Conservation (phyloP, 2,113 vertebrate genomes). For the Grammomys dolichurus region DNA sequence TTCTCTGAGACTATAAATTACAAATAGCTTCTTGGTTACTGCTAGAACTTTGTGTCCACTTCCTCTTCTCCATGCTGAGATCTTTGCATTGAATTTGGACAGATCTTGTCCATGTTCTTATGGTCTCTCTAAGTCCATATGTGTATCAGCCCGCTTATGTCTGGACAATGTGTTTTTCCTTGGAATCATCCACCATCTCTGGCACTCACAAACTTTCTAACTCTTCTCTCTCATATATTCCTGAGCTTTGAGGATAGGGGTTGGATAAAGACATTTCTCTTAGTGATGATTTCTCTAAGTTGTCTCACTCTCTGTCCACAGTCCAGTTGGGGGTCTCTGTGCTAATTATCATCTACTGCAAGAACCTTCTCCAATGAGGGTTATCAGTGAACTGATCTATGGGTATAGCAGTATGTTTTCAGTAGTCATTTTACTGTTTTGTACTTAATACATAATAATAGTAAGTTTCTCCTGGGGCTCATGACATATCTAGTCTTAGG, state of each 20-base stretch:
- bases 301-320: background rate
- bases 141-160: too few species aligned
- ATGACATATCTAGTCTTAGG: background rate
- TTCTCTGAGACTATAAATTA: background rate
- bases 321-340: background rate
- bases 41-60: background rate
- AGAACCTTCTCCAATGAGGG: background rate
- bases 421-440: background rate
- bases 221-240: background rate
- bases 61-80: background rate
- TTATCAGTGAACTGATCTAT: background rate
- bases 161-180: background rate
- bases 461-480: background rate
- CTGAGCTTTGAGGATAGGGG: background rate
- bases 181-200: background rate
- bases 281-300: background rate
- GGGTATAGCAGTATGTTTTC: too few species aligned
- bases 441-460: background rate
- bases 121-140: background rate
- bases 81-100: background rate
- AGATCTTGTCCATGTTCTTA: background rate
- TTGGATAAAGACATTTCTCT: background rate
- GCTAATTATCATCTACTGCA: background rate
- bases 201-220: background rate
- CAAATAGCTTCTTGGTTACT: background rate